These are phyloP conservation scores for Germaria angustata DNA, from an alignment of 2,888 invertebrate species.

Conservation along the genomic window DNA sequence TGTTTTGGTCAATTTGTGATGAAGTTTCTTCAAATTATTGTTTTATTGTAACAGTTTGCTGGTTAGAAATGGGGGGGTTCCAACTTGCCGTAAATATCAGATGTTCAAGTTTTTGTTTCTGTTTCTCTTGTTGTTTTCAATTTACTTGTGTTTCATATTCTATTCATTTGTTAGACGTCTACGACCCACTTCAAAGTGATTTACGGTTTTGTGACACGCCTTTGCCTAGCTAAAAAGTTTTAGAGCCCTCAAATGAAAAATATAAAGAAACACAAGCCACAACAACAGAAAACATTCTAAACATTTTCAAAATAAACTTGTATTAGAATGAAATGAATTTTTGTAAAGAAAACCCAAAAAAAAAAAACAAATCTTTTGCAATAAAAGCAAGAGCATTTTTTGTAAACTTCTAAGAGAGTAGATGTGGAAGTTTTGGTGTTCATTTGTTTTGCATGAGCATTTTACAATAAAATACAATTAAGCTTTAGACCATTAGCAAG, in stretches of 20 bases:
- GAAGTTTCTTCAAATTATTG: slow-evolving; percentile 41
- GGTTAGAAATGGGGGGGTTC: slow-evolving; percentile 5
- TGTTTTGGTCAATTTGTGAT: slow-evolving; percentile 51
- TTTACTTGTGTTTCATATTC: slow-evolving; percentile 70
- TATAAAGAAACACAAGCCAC: slow-evolving; percentile 41
- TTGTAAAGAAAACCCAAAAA: slow-evolving; percentile 20
- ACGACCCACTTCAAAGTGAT: slow-evolving; percentile 80
- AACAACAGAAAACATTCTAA: slow-evolving; percentile 61
- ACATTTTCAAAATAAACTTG: slow-evolving; percentile 46
- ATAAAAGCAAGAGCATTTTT: slow-evolving; percentile 1
- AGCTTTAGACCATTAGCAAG: slow-evolving; percentile 36
- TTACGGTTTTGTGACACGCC: slow-evolving; percentile 79
- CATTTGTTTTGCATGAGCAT: slow-evolving; percentile 22
- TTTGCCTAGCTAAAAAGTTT: slow-evolving; percentile 76
- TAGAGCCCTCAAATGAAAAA: slow-evolving; percentile 28
- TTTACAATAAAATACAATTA: slow-evolving; percentile 18
- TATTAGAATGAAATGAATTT: slow-evolving; percentile 45
- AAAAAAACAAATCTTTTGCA: neutral
- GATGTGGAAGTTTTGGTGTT: neutral
- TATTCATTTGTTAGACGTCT: slow-evolving; percentile 74
- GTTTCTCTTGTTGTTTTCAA: slow-evolving; percentile 60
- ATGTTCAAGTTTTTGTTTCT: slow-evolving; percentile 59
- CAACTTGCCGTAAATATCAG: slow-evolving; percentile 42
- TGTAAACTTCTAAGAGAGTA: neutral
- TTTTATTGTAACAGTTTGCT: slow-evolving; percentile 25